Base-by-base conservation (phyloP, 2,113 vertebrate species). In the Onychostoma macrolepis region DNA sequence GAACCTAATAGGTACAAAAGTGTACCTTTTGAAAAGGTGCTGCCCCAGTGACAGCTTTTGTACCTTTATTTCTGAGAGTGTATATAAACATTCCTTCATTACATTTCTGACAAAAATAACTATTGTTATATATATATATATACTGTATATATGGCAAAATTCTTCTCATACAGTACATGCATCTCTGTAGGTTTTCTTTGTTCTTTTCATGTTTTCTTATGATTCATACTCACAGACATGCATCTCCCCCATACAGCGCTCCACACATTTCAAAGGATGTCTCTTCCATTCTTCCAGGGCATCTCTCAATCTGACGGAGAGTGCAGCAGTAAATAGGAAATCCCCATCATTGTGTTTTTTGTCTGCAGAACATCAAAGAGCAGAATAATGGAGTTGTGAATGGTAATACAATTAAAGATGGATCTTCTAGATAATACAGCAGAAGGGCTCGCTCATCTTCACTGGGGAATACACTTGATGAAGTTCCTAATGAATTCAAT, bases 321-420 rank as follows among this genome's bases (percentile, higher is more conserved):
- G n/a, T 24, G 58, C 45, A 33, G n/a, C 3, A 43, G 41, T 19
- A 85, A 69, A 88, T 45, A 88, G 67, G 67, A 85, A 80, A 81
- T 85, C 67, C 78, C 85, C 28, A 61, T 80, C 76, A 72, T 80
- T 85, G 78, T 72, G 82, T 80, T 67, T 84, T 82, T 84, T 21
- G 36, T 84, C 65, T 77, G 28, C 80, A 33, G 56, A 85, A 61
- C 82, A 80, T 88, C 83, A 84, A 80, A 88, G 87, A 56, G 28
- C 58, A 58, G 50, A 45, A 58, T 75, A 83, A 87, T 67, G 69
- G 36, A 56, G 81, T 69, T 9, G 61, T 79, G 81, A 36, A 83
- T 4, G 19, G 45, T 24, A 41, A 87, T 61, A 72, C 38, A 30
- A 56, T 56, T 79, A 33, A 79, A 79, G 48, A 33, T 24, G 76